These are phyloP conservation scores for Manis crassicaudata DNA, from an alignment of 2,797 vertebrate genomes.

Conservation along the genomic window DNA sequence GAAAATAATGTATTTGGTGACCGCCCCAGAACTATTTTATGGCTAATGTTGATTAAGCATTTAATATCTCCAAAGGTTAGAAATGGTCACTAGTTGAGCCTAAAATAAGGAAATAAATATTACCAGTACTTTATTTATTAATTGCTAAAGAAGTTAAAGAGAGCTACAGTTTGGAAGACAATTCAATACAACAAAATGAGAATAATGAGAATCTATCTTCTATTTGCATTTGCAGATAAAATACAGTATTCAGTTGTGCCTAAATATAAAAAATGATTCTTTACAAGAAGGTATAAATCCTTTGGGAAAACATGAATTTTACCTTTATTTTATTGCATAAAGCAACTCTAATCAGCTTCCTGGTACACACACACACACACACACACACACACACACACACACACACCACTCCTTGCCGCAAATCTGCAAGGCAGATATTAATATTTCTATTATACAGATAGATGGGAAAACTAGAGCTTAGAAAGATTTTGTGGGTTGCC, in stretches of 20 bases:
- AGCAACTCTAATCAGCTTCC: background rate
- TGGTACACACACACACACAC: background rate
- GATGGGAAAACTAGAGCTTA: background rate
- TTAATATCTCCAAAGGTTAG: background rate
- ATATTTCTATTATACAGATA: background rate
- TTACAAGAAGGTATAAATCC: background rate
- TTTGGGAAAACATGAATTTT: background rate
- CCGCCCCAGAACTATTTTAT: slow-evolving; percentile 46
- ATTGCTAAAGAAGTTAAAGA: slow-evolving; percentile 22
- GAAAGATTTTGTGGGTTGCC: background rate
- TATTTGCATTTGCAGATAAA: background rate
- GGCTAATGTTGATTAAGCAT: slow-evolving; percentile 9
- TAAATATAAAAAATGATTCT: background rate
- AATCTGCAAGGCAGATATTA: background rate
- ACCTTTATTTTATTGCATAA: background rate
- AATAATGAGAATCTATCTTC: background rate
- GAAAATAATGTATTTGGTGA: slow-evolving; percentile 30
- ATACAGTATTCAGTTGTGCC: background rate
- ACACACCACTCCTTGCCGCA: background rate
- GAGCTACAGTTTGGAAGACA: background rate
- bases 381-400: background rate
- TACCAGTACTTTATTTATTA: slow-evolving; percentile 28
- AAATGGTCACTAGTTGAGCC: background rate
- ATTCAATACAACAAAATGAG: background rate
- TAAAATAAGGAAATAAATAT: slow-evolving; percentile 14